Conservation (phyloP, 1,140 invertebrate species). For the Drosophila kepulauana region DNA sequence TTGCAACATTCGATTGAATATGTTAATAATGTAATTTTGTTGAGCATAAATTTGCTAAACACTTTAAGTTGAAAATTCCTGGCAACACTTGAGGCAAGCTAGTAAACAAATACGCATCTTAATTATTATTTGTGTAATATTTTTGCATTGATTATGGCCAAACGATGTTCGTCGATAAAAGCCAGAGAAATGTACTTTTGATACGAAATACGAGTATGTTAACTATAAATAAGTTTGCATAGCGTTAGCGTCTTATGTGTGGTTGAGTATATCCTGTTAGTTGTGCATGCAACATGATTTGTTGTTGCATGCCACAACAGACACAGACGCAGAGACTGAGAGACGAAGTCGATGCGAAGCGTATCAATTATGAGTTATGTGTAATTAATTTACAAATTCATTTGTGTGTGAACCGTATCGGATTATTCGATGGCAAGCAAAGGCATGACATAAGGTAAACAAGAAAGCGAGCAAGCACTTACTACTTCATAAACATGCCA, state of each 20-base stretch:
- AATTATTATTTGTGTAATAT: conserved; percentile 1
- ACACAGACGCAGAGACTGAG: too few species aligned
- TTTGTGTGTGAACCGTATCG: conserved; percentile 32
- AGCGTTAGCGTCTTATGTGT: not conserved
- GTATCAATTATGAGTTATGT: conserved; percentile 36
- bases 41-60: not conserved
- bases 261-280: not conserved
- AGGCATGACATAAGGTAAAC: conserved; percentile 17
- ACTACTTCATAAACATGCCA: conserved; percentile 7
- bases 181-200: conserved; percentile 3
- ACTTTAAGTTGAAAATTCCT: not conserved
- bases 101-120: not conserved
- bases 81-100: not conserved
- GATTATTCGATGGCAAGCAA: conserved; percentile 14
- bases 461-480: not conserved
- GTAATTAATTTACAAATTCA: conserved; percentile 42
- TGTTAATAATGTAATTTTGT: not conserved
- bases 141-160: not conserved
- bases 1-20: not conserved
- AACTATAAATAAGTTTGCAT: conserved; percentile 4
- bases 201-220: not conserved
- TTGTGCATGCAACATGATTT: not conserved
- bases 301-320: conserved; percentile 3
- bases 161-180: too few species aligned
- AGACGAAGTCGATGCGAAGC: not conserved